Conservation (phyloP, 2,113 vertebrate genomes). For the Hyperopisus bebe region DNA sequence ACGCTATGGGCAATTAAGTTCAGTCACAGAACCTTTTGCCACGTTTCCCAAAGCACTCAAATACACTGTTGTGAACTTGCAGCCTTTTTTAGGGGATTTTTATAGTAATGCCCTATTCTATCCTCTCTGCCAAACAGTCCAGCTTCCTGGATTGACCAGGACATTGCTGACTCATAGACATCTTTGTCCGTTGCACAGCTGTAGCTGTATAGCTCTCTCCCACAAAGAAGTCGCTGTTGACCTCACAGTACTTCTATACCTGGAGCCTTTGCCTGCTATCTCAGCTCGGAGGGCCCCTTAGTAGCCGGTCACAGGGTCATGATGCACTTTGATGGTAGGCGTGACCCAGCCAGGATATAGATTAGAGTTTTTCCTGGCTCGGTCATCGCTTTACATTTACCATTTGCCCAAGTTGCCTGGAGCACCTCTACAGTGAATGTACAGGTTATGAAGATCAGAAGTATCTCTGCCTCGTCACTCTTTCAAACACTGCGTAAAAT, state of each 20-base stretch:
- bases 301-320: background rate
- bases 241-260: background rate
- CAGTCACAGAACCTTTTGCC: background rate
- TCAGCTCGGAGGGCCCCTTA: background rate
- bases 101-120: background rate
- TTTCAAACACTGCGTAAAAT: background rate
- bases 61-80: background rate
- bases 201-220: background rate
- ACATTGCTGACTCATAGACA: constrained; percentile 7
- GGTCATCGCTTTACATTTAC: background rate
- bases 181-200: background rate
- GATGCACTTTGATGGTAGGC: background rate
- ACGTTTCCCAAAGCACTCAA: background rate
- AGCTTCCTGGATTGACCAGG: background rate
- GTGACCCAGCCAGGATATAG: background rate
- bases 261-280: background rate
- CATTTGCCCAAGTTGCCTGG: background rate
- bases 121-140: background rate
- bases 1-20: background rate
- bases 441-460: background rate
- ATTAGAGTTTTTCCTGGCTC: background rate
- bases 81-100: background rate
- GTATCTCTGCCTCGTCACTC: background rate
- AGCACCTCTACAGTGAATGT: background rate
- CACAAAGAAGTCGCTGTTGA: background rate